Conservation (phyloP, 1,140 invertebrate species). For the Bemisia tabaci region DNA sequence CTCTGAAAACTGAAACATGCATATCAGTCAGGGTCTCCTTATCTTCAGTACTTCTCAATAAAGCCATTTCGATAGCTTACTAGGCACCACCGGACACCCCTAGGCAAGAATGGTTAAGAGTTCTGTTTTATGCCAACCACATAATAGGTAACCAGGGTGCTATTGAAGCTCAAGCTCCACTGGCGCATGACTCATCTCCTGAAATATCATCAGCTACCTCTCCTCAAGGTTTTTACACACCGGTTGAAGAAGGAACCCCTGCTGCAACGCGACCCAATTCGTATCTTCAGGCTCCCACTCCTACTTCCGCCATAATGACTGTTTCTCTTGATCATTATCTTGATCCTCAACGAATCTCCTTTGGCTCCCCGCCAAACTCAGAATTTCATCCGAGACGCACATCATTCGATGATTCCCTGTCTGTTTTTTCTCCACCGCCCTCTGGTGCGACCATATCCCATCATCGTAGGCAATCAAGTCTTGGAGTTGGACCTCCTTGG, state of each 20-base stretch:
- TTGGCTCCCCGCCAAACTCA: slow-evolving; percentile 57
- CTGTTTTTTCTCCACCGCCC: slow-evolving; percentile 68
- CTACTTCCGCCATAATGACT: slow-evolving; percentile 69
- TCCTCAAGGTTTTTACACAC: slow-evolving; percentile 50
- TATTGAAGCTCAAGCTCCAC: slow-evolving; percentile 27
- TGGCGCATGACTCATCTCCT: slow-evolving; percentile 32
- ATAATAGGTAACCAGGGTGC: background rate
- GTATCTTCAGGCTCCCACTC: slow-evolving; percentile 49
- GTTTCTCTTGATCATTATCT: slow-evolving; percentile 71
- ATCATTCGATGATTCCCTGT: slow-evolving; percentile 54
- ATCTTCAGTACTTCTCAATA: too few species aligned
- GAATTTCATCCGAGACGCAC: slow-evolving; percentile 35
- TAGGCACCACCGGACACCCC: too few species aligned
- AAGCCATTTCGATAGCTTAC: too few species aligned
- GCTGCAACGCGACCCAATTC: slow-evolving; percentile 39
- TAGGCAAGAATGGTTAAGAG: too few species aligned
- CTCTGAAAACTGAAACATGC: too few species aligned
- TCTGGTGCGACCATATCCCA: slow-evolving; percentile 33
- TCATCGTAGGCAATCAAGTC: slow-evolving; percentile 16
- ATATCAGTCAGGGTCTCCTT: too few species aligned
- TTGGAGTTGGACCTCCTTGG: slow-evolving; percentile 41
- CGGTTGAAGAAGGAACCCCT: slow-evolving; percentile 30
- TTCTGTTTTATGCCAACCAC: too few species aligned
- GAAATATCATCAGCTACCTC: slow-evolving; percentile 44
- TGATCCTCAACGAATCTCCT: slow-evolving; percentile 61